A percentile compares a stretch with the other conserved stretches of the same genome.
Conservation (phyloP, 2,113 vertebrate species). For the Artemisiospiza belli region DNA sequence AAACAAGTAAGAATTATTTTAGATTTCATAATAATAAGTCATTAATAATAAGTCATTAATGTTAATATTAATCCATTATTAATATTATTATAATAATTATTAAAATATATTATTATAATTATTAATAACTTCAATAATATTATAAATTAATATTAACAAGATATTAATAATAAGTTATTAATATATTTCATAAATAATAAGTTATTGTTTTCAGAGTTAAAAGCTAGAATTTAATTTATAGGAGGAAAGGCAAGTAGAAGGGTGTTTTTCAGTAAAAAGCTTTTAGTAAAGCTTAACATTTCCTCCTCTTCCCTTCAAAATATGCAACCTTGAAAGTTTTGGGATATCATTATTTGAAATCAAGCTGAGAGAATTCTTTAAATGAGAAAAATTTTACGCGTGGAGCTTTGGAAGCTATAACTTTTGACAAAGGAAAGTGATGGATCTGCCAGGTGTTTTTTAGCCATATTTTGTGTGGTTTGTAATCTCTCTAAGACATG, state of each 20-base stretch:
- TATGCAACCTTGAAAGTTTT: neutral
- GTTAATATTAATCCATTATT: too few relatives aligned
- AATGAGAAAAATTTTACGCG: neutral
- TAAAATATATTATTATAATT: too few relatives aligned
- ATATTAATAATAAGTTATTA: too few relatives aligned
- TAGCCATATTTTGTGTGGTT: neutral
- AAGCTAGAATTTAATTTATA: neutral
- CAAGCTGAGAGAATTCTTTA: neutral
- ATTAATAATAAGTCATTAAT: neutral
- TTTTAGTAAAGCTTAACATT: neutral
- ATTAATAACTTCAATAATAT: too few relatives aligned
- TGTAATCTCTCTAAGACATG: neutral
- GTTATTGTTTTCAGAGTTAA: neutral
- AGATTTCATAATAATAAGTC: neutral
- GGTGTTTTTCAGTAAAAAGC: neutral
- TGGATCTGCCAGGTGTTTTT: neutral
- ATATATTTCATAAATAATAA: neutral
- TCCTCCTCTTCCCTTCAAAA: neutral
- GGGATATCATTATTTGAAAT: neutral
- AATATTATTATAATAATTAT: too few relatives aligned
- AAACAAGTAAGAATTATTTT: neutral
- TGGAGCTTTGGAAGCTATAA: neutral
- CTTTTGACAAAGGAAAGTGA: neutral
- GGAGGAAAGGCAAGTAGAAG: neutral
- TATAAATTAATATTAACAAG: too few relatives aligned